Conservation (phyloP, 2,888 invertebrate species). For the Chironomus riparius region DNA sequence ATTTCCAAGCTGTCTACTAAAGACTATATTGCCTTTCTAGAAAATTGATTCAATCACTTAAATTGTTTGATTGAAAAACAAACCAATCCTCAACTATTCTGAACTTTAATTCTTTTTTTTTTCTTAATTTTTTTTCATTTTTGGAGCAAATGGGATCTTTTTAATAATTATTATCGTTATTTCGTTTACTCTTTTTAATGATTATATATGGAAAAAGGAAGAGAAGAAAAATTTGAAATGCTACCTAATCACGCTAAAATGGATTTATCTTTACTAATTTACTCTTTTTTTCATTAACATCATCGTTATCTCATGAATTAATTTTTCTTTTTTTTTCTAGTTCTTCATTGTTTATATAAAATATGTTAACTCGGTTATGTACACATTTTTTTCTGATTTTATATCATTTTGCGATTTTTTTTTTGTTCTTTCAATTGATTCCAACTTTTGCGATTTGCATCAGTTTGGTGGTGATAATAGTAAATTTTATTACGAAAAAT, state of each 20-base stretch:
- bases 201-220: not conserved
- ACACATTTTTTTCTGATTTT: not conserved
- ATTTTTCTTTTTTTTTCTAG: not conserved
- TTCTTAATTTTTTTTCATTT: too few species aligned
- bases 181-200: too few species aligned
- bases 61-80: too few species aligned
- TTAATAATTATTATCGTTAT: too few species aligned
- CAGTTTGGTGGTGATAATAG: not conserved
- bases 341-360: not conserved
- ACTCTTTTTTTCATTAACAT: not conserved
- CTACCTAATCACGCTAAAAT: slow-evolving; percentile 12
- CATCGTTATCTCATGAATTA: not conserved
- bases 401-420: not conserved
- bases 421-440: not conserved
- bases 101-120: too few species aligned
- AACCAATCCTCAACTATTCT: too few species aligned
- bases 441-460: slow-evolving; percentile 2
- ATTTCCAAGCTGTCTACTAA: too few species aligned
- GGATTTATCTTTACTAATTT: not conserved
- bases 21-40: too few species aligned
- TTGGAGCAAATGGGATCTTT: too few species aligned
- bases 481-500: too few species aligned
- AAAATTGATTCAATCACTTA: too few species aligned
- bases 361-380: slow-evolving; percentile 8
- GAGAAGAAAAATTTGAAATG: not conserved